A percentile compares a stretch with the other conserved stretches of the same genome.
These are phyloP conservation scores for Drosophila vallismaia DNA, from an alignment of 2,888 invertebrate species.

Conservation along the genomic window DNA sequence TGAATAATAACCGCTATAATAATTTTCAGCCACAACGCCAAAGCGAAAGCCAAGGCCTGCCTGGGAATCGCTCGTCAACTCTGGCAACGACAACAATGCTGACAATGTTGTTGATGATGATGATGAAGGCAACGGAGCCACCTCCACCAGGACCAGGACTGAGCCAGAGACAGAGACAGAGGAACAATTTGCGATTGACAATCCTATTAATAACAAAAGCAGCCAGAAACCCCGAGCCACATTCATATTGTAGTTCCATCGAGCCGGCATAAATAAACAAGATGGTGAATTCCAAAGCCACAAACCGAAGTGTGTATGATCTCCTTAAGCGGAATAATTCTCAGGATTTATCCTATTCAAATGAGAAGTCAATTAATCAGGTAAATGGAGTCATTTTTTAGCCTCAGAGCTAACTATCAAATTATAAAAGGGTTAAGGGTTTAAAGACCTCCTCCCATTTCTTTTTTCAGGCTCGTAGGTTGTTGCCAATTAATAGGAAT, in stretches of 20 bases:
- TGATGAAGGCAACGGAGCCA: slow-evolving; percentile 20
- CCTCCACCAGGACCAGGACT: background rate
- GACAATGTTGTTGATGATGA: slow-evolving; percentile 73
- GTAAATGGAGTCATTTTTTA: background rate
- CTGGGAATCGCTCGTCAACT: slow-evolving; percentile 7
- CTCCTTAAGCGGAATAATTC: slow-evolving; percentile 14
- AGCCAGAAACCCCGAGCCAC: slow-evolving; percentile 34
- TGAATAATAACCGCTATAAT: slow-evolving; percentile 81
- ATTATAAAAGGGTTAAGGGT: background rate
- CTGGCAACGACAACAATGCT: slow-evolving; percentile 36
- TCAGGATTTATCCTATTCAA: background rate
- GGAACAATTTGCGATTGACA: slow-evolving; percentile 76
- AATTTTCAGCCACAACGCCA: slow-evolving; percentile 73
- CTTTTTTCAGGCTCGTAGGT: too few species aligned
- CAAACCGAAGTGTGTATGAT: slow-evolving; percentile 34
- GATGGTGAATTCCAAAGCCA: slow-evolving; percentile 9
- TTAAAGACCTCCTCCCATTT: too few species aligned
- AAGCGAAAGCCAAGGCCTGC: slow-evolving; percentile 29
- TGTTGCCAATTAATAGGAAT: background rate
- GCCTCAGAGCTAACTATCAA: background rate
- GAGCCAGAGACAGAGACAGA: slow-evolving; percentile 23
- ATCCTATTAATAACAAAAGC: slow-evolving; percentile 71
- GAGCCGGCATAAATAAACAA: slow-evolving; percentile 32
- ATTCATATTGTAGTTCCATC: slow-evolving; percentile 17
- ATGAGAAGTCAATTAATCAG: background rate